A percentile compares a stretch with the other conserved stretches of the same genome.
Conservation (phyloP, 1,140 invertebrate genomes). For the Maconellicoccus hirsutus region DNA sequence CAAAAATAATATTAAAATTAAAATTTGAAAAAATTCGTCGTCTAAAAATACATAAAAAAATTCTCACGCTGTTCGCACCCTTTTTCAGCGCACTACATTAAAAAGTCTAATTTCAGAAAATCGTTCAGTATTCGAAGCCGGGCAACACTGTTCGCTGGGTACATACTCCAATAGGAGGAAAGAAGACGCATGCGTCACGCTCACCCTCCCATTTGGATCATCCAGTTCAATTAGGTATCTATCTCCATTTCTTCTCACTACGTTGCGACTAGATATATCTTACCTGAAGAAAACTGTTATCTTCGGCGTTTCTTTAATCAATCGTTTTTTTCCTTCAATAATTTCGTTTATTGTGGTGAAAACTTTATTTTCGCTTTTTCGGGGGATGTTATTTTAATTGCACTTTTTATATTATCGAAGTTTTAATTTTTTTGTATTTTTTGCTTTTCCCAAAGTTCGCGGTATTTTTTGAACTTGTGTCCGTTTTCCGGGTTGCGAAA, state of each 20-base stretch:
- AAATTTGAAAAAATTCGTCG: not conserved
- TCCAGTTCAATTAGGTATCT: slow-evolving; percentile 8
- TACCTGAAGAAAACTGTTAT: not conserved
- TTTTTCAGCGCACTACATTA: not conserved
- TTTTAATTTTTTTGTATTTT: not conserved
- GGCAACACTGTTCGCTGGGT: not conserved
- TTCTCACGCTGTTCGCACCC: not conserved
- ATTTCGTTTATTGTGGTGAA: not conserved
- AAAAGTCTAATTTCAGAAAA: slow-evolving; percentile 2
- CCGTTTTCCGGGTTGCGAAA: not conserved
- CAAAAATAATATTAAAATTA: not conserved
- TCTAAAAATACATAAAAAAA: not conserved
- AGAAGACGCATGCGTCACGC: not conserved
- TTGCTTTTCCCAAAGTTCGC: not conserved
- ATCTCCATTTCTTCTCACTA: not conserved
- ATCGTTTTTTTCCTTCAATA: not conserved
- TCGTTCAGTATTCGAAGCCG: not conserved
- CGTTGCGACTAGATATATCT: not conserved
- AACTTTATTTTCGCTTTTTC: not conserved
- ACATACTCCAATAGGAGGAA: slow-evolving; percentile 1
- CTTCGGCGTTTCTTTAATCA: slow-evolving; percentile 1
- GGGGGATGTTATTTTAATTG: too few species aligned
- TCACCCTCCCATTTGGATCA: not conserved
- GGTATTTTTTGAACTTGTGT: not conserved
- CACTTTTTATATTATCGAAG: too few species aligned